Conservation (phyloP, 2,113 vertebrate species). For the Thamnophis sirtalis region DNA sequence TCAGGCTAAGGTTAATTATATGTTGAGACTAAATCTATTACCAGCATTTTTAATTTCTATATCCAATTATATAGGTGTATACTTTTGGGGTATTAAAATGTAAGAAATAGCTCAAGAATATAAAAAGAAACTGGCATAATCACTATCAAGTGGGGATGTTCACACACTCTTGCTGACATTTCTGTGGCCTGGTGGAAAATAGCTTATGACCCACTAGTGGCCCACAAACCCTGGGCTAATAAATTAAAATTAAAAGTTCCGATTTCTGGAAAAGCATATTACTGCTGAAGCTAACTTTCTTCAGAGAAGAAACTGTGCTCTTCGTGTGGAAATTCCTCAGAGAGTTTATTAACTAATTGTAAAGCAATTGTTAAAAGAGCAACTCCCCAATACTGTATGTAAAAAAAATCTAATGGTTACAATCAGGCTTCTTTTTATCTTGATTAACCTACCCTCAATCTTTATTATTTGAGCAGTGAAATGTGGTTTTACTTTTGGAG, state of each 20-base stretch:
- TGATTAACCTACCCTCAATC: neutral
- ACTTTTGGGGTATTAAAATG: neutral
- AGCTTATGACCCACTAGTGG: too few species aligned
- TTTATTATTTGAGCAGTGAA: neutral
- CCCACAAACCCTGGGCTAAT: neutral
- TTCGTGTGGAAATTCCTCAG: neutral
- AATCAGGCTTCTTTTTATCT: neutral
- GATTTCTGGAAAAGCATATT: neutral
- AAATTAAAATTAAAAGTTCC: neutral
- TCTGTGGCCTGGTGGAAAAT: too few species aligned
- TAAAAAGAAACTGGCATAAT: neutral
- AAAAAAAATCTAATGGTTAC: neutral
- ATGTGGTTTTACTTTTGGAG: neutral
- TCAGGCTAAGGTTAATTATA: neutral
- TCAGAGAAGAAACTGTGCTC: neutral
- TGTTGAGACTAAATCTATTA: neutral
- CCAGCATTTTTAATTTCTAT: neutral
- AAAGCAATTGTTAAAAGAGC: neutral
- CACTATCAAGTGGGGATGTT: too few species aligned
- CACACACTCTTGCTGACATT: neutral
- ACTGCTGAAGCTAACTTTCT: neutral
- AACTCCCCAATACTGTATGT: neutral
- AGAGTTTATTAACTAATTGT: neutral
- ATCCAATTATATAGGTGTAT: neutral
- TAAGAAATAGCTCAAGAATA: neutral